A percentile compares a stretch with the other conserved stretches of the same genome.
Conservation (phyloP, 2,113 vertebrate genomes). For the Sterrhoptilus dennistouni region DNA sequence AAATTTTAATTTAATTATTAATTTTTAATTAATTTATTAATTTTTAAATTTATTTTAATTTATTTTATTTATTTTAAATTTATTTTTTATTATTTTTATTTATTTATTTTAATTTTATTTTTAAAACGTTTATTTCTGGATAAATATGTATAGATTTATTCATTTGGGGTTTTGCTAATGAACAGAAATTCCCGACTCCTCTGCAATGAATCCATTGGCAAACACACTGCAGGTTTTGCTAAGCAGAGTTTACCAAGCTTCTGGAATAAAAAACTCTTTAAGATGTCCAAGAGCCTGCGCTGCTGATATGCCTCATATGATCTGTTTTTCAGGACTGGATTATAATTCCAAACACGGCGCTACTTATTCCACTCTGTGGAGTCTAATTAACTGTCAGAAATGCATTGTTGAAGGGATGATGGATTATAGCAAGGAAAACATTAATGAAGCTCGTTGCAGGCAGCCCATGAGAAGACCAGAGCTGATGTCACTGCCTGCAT, state of each 20-base stretch:
- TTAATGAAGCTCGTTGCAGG: slow-evolving; percentile 79
- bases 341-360: slow-evolving; percentile 69
- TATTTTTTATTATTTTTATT: neutral
- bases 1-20: too few species aligned
- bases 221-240: neutral
- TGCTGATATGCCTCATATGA: neutral
- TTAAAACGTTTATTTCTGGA: too few species aligned
- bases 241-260: slow-evolving; percentile 4
- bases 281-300: slow-evolving; percentile 24
- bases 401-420: slow-evolving; percentile 81
- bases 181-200: neutral
- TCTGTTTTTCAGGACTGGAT: slow-evolving; percentile 52
- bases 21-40: too few species aligned
- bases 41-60: too few species aligned
- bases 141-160: neutral
- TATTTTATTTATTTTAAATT: too few species aligned
- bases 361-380: slow-evolving; percentile 74
- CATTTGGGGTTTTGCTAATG: neutral
- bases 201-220: neutral
- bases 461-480: slow-evolving; percentile 46
- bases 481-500: slow-evolving; percentile 30
- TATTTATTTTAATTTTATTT: neutral
- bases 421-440: slow-evolving; percentile 77
- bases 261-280: slow-evolving; percentile 25
- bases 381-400: slow-evolving; percentile 89